Evolutionary conservation across 2,113 vertebrate genomes (phyloP).

Genomic region (Megalops atlanticus): DNA sequence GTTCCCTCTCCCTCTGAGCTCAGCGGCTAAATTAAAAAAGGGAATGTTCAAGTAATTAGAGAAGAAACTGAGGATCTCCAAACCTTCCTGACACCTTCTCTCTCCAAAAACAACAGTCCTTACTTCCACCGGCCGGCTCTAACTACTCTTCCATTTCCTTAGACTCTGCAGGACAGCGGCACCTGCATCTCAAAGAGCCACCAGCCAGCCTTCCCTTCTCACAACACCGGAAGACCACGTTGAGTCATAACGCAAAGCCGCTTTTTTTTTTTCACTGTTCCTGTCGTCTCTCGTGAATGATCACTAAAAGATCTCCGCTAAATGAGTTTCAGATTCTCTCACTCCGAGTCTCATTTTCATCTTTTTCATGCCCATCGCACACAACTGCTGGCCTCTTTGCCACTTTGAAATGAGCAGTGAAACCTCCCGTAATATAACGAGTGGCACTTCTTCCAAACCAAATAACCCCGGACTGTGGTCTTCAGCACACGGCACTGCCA

Average conservation of each 20-base stretch:
- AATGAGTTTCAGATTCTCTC: too few relatives aligned
- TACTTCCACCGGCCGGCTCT: conserved; percentile 29
- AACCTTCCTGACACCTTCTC: conserved; percentile 45
- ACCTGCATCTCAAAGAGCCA: background rate
- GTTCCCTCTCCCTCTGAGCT: conserved; percentile 45
- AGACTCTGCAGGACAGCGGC: conserved; percentile 23
- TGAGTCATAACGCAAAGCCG: conserved; percentile 36
- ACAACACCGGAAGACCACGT: conserved; percentile 26
- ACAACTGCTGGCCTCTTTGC: background rate
- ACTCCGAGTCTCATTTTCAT: too few relatives aligned
- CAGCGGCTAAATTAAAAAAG: conserved; percentile 34
- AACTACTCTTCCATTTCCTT: conserved; percentile 52
- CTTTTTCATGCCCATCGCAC: background rate
- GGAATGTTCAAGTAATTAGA: conserved; percentile 58
- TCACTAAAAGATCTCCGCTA: background rate
- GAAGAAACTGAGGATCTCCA: conserved; percentile 38
- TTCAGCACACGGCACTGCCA: background rate
- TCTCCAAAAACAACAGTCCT: conserved; percentile 51
- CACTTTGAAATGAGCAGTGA: background rate
- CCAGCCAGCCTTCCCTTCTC: conserved; percentile 20
- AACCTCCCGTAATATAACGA: background rate
- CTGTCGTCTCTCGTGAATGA: background rate
- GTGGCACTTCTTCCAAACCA: too few relatives aligned
- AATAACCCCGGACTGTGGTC: background rate
- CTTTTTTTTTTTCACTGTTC: conserved; percentile 42